Evolutionary conservation across 2,888 invertebrate genomes (phyloP), one percentile per base, ranked within the genome.

Genomic region (Parnassius apollo): DNA sequence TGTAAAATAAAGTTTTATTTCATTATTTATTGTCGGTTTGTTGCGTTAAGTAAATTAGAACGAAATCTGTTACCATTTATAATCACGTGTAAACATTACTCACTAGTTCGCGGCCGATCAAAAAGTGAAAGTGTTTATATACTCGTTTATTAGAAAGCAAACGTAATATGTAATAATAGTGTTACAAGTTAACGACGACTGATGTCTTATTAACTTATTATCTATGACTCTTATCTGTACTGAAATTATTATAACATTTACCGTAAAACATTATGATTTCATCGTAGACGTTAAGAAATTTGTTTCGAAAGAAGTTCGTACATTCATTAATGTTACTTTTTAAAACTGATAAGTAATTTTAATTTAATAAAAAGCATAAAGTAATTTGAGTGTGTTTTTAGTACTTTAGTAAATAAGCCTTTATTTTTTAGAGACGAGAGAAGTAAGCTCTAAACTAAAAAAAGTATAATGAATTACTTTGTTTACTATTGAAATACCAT

Each of bases 111-210:
- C 13, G 13, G 58, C 59, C 61, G 65, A 65, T 69, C 71, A 45
- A 63, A 45, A 63, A 77, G 79, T 78, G 85, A 85, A 83, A 85
- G 85, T 82, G 71, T 25, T 25, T 65, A 78, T 81, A 75, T 73
- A 62, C 74, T 70, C 62, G 67, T 66, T 25, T 71, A 76, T 79
- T 85, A 83, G 80, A 83, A 83, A 84, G 83, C 67, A 66, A 74
- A 77, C 72, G 9, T 48, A 10, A 44, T 25, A 25, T 25, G 25
- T 44, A 13, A 66, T 65, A 58, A 59, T 66, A 73, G 71, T 70
- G 55, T n/a, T 2, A 61, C 42, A 50, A 56, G 18, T 44, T 45
- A 51, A 51, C 46, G 4, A 46, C 48, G 48, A 13, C 13, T 46
- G 46, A 54, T 13, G 53, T 59, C 46, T 53, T 54, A 13, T 59